Percentiles rank a stretch among this genome's conserved stretches.
phyloP scores from a whole-genome alignment of 2,888 invertebrate genomes.

The Epinotia bilunana region DNA sequence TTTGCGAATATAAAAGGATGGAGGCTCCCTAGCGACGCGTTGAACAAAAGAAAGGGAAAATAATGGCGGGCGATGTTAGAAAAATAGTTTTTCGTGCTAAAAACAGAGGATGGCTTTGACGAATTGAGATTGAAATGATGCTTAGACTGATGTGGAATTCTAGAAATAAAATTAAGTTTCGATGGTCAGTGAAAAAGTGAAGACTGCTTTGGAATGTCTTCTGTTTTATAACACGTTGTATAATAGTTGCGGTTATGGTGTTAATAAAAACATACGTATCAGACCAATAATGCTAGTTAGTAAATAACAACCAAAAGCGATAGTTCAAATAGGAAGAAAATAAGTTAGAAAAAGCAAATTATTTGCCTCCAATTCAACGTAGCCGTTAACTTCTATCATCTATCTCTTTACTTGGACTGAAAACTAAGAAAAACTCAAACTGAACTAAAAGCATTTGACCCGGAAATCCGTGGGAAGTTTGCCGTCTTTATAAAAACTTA shows the following conservation, averaged over 20 bases:
- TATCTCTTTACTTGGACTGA: conserved; percentile 18
- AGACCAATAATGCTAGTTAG: too few relatives aligned
- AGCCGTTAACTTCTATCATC: not conserved
- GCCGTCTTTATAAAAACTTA: conserved; percentile 37
- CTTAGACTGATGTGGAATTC: not conserved
- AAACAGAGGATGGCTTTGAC: conserved; percentile 1
- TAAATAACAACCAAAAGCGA: not conserved
- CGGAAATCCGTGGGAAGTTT: conserved; percentile 33
- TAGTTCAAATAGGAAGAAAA: not conserved
- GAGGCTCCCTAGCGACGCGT: conserved; percentile 6
- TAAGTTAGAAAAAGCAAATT: not conserved
- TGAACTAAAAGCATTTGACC: conserved; percentile 27
- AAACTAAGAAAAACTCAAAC: conserved; percentile 29
- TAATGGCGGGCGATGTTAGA: conserved; percentile 9
- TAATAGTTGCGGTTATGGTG: too few relatives aligned
- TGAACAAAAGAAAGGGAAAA: conserved; percentile 12
- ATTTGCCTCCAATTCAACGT: conserved; percentile 2
- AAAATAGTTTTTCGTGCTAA: conserved; percentile 16
- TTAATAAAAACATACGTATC: too few relatives aligned
- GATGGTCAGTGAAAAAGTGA: not conserved
- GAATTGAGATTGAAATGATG: not conserved
- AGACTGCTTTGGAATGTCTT: not conserved
- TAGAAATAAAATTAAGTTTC: not conserved
- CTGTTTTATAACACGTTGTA: too few relatives aligned
- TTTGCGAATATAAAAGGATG: conserved; percentile 21